Conservation (phyloP, 1,140 invertebrate species). For the Neodiprion lecontei region DNA sequence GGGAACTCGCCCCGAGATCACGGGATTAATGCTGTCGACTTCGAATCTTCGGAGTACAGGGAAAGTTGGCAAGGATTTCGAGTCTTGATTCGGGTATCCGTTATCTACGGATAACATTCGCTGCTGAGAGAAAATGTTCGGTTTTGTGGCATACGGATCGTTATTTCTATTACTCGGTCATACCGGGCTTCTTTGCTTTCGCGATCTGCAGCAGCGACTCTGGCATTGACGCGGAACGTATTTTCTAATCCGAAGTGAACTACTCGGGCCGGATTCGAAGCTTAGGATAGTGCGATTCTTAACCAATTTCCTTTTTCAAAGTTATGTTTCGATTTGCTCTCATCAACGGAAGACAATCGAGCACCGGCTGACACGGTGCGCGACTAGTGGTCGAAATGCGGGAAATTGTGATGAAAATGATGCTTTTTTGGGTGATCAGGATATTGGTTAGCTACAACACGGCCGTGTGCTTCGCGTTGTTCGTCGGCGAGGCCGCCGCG, state of each 20-base stretch:
- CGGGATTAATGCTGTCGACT: conserved; percentile 4
- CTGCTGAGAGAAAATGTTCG: background rate
- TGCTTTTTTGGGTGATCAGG: conserved; percentile 15
- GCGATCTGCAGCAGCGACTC: no score
- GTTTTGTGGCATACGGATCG: background rate
- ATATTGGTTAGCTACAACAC: conserved; percentile 17
- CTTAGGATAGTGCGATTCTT: no score
- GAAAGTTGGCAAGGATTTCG: background rate
- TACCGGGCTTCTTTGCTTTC: background rate
- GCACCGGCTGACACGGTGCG: background rate
- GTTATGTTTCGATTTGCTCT: background rate
- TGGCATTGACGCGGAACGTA: no score
- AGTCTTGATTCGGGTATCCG: background rate
- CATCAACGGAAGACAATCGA: background rate
- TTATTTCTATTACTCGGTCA: background rate
- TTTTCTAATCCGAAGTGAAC: no score
- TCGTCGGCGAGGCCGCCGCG: conserved; percentile 60
- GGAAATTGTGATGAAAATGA: background rate
- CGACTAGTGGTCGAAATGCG: background rate
- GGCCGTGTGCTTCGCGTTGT: conserved; percentile 43
- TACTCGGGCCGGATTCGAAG: no score
- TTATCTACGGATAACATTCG: background rate
- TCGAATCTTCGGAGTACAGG: background rate
- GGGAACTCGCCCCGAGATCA: background rate
- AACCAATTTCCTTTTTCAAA: no score